Percentiles rank a stretch among this genome's conserved stretches.
Conservation (phyloP, 2,888 invertebrate genomes). For the Sinodicranocentrus sp. region DNA sequence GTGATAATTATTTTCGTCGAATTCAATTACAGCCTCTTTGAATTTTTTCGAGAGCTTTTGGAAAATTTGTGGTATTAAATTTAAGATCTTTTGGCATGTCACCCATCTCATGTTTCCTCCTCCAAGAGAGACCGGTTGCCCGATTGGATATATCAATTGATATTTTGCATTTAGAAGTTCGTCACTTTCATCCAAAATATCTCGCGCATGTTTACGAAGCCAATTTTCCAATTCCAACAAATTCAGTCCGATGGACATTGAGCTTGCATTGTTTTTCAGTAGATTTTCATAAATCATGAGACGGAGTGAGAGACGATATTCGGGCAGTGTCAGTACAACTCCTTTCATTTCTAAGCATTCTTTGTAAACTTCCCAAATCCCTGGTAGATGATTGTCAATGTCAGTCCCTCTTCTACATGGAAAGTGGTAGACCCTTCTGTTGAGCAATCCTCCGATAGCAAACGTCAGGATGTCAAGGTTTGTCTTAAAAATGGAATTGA, state of each 20-base stretch:
- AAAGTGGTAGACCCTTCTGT: conserved; percentile 60
- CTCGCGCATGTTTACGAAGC: conserved; percentile 53
- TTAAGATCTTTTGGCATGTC: conserved; percentile 52
- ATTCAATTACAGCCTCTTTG: conserved; percentile 17
- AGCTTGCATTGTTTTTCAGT: background rate
- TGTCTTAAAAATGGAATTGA: conserved; percentile 68
- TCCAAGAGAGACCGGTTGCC: conserved; percentile 51
- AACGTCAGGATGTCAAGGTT: conserved; percentile 51
- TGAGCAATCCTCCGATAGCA: conserved; percentile 65
- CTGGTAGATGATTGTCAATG: background rate
- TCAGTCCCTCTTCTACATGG: conserved; percentile 67
- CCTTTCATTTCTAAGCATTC: conserved; percentile 59
- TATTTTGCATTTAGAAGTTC: conserved; percentile 72
- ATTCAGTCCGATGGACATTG: background rate
- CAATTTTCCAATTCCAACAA: conserved; percentile 49
- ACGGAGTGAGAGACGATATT: conserved; percentile 61
- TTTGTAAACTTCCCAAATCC: conserved; percentile 42
- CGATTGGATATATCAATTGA: conserved; percentile 72
- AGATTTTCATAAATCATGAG: conserved; percentile 26
- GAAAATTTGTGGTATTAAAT: conserved; percentile 15
- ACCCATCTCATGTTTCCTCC: conserved; percentile 68
- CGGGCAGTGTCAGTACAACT: conserved; percentile 66
- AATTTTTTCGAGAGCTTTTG: conserved; percentile 8
- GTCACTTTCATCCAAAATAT: conserved; percentile 74
- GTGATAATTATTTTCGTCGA: background rate